Conservation (phyloP, 2,797 vertebrate genomes). For the Spondyliosoma cantharus region DNA sequence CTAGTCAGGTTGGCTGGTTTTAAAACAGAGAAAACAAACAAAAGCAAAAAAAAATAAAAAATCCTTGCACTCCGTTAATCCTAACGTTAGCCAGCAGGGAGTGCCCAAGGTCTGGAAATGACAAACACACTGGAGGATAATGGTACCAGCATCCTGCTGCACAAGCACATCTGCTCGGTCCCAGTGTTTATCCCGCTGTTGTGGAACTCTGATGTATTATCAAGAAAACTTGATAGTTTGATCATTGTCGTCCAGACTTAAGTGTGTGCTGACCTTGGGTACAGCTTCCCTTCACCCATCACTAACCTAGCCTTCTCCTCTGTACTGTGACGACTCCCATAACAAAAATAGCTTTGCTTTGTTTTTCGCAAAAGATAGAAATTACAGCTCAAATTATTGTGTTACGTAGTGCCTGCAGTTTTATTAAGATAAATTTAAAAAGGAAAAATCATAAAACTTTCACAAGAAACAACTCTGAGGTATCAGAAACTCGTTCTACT, state of each 20-base stretch:
- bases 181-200: conserved; percentile 10
- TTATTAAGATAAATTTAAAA: conserved; percentile 64
- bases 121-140: conserved; percentile 23
- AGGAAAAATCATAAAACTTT: conserved; percentile 33
- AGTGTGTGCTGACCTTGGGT: conserved; percentile 57
- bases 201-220: background rate
- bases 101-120: conserved; percentile 62
- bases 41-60: conserved; percentile 46
- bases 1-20: conserved; percentile 41
- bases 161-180: conserved; percentile 23
- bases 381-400: conserved; percentile 70
- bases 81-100: conserved; percentile 77
- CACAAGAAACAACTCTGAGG: conserved; percentile 17
- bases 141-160: conserved; percentile 48
- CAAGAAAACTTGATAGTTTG: conserved; percentile 29
- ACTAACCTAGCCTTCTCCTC: conserved; percentile 74
- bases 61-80: conserved; percentile 72
- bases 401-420: conserved; percentile 82
- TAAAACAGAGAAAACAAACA: conserved; percentile 3
- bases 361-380: conserved; percentile 81
- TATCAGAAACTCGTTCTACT: conserved; percentile 86
- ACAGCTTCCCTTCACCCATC: conserved; percentile 56
- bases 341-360: conserved; percentile 80
- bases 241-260: conserved; percentile 57
- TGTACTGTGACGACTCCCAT: conserved; percentile 81